Evolutionary conservation across 2,888 invertebrate species (phyloP).

Genomic region (Cloeon dipterum): DNA sequence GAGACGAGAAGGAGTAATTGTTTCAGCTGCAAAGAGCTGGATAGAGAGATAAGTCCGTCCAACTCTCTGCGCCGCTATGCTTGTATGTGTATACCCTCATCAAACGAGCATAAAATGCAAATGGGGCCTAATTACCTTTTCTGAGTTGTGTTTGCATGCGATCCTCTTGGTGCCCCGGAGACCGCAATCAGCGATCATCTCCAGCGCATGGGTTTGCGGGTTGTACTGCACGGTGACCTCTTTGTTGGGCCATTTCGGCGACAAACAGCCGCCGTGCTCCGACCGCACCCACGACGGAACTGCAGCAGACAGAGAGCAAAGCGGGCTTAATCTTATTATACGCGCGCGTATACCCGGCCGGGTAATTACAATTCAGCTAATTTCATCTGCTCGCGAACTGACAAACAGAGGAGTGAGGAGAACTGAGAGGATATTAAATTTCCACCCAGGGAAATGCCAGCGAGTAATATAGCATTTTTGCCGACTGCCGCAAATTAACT

Average conservation of each 20-base stretch:
- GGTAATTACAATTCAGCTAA: background rate
- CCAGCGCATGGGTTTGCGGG: slow-evolving; percentile 52
- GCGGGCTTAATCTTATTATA: background rate
- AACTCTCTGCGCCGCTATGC: too few relatives aligned
- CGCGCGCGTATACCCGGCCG: background rate
- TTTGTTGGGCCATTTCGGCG: slow-evolving; percentile 20
- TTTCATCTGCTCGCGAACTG: background rate
- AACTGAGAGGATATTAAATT: too few relatives aligned
- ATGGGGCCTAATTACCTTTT: slow-evolving; percentile 35
- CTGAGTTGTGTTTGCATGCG: slow-evolving; percentile 36
- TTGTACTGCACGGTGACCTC: slow-evolving; percentile 50
- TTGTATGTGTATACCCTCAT: too few relatives aligned
- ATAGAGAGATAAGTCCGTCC: too few relatives aligned
- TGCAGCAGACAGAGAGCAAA: slow-evolving; percentile 17
- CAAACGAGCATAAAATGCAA: too few relatives aligned
- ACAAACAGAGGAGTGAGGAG: background rate
- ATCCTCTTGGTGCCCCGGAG: slow-evolving; percentile 46
- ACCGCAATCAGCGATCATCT: slow-evolving; percentile 51
- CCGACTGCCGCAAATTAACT: too few relatives aligned
- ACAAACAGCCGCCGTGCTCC: slow-evolving; percentile 39
- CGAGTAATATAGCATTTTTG: too few relatives aligned
- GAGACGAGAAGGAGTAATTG: background rate
- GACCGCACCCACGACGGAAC: slow-evolving; percentile 52
- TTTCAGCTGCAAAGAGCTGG: background rate
- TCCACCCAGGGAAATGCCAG: too few relatives aligned